These are phyloP conservation scores for Allophyes oxyacanthae DNA, from an alignment of 2,888 invertebrate genomes.

Conservation along the genomic window DNA sequence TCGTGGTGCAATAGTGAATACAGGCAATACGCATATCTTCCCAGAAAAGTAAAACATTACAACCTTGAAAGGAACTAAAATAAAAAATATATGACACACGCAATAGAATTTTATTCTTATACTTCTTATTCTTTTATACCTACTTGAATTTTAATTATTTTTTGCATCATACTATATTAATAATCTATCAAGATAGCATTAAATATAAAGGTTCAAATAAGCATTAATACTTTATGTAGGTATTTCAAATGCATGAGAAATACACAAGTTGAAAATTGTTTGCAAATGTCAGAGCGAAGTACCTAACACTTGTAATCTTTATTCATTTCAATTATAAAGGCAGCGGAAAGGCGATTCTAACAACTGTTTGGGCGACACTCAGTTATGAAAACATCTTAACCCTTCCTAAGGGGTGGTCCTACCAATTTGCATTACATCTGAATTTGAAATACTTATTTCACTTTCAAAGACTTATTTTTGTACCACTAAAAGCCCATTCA, in stretches of 20 bases:
- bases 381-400: constrained; percentile 85
- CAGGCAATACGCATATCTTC: no score
- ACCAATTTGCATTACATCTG: constrained; percentile 83
- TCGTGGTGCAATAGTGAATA: no score
- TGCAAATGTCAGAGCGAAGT: constrained; percentile 42
- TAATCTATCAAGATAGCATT: no score
- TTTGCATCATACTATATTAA: no score
- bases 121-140: no score
- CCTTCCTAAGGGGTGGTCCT: constrained; percentile 72
- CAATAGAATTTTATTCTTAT: no score
- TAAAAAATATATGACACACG: no score
- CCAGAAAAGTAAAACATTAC: no score
- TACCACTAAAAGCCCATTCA: constrained; percentile 41
- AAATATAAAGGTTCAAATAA: constrained; percentile 43
- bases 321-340: constrained; percentile 77
- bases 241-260: constrained; percentile 15
- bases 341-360: constrained; percentile 69
- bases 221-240: constrained; percentile 29
- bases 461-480: constrained; percentile 55
- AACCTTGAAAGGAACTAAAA: no score
- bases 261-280: constrained; percentile 32
- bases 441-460: constrained; percentile 72
- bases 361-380: constrained; percentile 76
- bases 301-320: constrained; percentile 69
- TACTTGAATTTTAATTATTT: no score